Evolutionary conservation across 2,113 vertebrate genomes (phyloP).

Genomic region (Aspidoscelis tigris): DNA sequence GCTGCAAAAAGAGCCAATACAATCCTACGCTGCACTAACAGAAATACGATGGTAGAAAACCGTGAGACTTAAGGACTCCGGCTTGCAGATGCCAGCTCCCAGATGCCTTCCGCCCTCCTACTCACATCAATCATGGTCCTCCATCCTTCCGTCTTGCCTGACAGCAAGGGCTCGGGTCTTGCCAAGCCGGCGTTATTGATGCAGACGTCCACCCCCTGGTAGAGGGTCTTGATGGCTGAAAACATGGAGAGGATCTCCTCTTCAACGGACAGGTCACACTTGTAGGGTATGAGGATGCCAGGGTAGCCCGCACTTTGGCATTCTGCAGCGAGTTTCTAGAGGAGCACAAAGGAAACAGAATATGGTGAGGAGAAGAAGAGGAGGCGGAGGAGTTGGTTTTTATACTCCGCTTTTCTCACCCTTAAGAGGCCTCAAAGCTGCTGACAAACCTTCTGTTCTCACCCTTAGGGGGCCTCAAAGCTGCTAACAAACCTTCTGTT

Average conservation of each 20-base stretch:
- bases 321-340: slow-evolving; percentile 92
- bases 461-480: too few relatives aligned
- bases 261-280: slow-evolving; percentile 93
- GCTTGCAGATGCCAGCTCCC: too few relatives aligned
- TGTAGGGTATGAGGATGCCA: slow-evolving; percentile 92
- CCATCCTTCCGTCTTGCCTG: slow-evolving; percentile 90
- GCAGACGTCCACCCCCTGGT: slow-evolving; percentile 93
- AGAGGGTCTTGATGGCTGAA: slow-evolving; percentile 89
- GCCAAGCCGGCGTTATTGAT: slow-evolving; percentile 96
- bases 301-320: slow-evolving; percentile 93
- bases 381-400: too few relatives aligned
- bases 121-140: slow-evolving; percentile 95
- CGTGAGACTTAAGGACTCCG: too few relatives aligned
- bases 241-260: slow-evolving; percentile 99
- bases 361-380: too few relatives aligned
- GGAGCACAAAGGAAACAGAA: not conserved
- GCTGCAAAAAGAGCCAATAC: too few relatives aligned
- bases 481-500: too few relatives aligned
- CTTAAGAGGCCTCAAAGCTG: too few relatives aligned
- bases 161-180: slow-evolving; percentile 88
- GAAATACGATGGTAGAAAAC: too few relatives aligned
- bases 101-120: not conserved
- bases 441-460: too few relatives aligned
- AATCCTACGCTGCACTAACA: too few relatives aligned
- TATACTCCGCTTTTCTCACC: too few relatives aligned